phyloP scores from a whole-genome alignment of 30 jellyfish, hydroid and myxozoan genomes.

The Turritopsis dohrnii region DNA sequence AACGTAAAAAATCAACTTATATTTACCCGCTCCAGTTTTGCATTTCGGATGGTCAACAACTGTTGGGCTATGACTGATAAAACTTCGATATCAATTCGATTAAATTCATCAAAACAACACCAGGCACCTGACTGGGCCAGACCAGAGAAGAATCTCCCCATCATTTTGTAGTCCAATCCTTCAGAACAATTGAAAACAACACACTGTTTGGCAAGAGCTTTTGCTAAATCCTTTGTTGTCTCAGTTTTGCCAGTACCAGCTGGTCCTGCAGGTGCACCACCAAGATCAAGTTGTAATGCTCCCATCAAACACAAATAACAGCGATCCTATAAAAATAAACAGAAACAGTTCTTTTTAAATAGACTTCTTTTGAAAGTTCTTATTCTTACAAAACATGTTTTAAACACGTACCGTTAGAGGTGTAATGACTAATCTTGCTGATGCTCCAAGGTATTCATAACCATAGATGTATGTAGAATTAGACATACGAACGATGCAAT shows the following conservation, averaged over 20 bases:
- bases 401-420: constrained; percentile 56
- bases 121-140: constrained; percentile 99
- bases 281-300: constrained; percentile 86
- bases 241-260: constrained; percentile 98
- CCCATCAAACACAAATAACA: constrained; percentile 94
- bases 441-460: constrained; percentile 91
- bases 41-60: constrained; percentile 83
- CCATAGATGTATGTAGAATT: constrained; percentile 81
- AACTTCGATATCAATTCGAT: constrained; percentile 93
- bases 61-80: constrained; percentile 98
- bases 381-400: neutral
- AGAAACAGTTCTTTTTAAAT: neutral
- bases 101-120: constrained; percentile 98
- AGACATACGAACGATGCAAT: constrained; percentile 91
- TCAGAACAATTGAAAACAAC: constrained; percentile 96
- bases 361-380: neutral
- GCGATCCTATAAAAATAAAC: constrained; percentile 59
- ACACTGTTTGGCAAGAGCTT: constrained; percentile 89
- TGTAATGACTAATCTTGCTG: constrained; percentile 90
- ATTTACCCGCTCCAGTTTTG: constrained; percentile 80
- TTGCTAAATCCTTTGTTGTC: constrained; percentile 92
- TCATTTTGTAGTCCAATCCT: constrained; percentile 96
- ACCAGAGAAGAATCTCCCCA: constrained; percentile 94
- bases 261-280: constrained; percentile 99
- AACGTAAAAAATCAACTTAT: no score